Evolutionary conservation across 2,888 invertebrate genomes (phyloP).

Genomic region (Drosophila peninsularis): DNA sequence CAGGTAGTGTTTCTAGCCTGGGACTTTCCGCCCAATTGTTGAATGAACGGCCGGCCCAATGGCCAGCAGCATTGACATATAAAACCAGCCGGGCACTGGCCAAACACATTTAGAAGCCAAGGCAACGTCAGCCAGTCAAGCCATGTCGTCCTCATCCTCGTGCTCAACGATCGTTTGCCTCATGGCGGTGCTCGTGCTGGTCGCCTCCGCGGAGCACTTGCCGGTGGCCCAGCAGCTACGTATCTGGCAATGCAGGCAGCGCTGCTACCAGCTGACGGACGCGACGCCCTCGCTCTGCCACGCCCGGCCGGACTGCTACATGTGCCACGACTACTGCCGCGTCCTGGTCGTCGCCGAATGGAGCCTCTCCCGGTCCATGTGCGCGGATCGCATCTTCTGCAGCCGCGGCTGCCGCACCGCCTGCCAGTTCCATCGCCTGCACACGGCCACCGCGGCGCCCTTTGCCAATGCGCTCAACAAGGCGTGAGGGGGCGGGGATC

Average conservation of each 20-base stretch:
- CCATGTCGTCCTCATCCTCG: not conserved
- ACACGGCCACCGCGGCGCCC: conserved; percentile 7
- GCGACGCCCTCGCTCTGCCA: conserved; percentile 46
- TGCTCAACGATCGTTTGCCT: not conserved
- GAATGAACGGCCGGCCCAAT: conserved; percentile 50
- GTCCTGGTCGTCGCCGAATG: conserved; percentile 57
- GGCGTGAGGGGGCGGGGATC: conserved; percentile 3
- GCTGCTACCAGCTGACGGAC: conserved; percentile 50
- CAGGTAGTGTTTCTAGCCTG: conserved; percentile 9
- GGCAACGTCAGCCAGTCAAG: conserved; percentile 29
- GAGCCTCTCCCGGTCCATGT: conserved; percentile 67
- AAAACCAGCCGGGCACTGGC: conserved; percentile 33
- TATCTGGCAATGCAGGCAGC: conserved; percentile 60
- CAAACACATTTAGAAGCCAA: conserved; percentile 53
- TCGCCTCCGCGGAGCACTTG: conserved; percentile 29
- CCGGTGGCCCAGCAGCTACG: conserved; percentile 32
- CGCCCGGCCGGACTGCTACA: conserved; percentile 67
- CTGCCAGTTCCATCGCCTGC: conserved; percentile 55
- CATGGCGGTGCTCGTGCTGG: conserved; percentile 41
- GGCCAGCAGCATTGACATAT: conserved; percentile 26
- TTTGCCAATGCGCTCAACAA: conserved; percentile 24
- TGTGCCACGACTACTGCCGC: conserved; percentile 76
- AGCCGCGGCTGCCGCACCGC: conserved; percentile 71
- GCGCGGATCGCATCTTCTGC: conserved; percentile 67
- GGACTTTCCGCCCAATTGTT: conserved; percentile 54